phyloP scores from a whole-genome alignment of 2,113 vertebrate species.

The Neolamprologus hecqui region DNA sequence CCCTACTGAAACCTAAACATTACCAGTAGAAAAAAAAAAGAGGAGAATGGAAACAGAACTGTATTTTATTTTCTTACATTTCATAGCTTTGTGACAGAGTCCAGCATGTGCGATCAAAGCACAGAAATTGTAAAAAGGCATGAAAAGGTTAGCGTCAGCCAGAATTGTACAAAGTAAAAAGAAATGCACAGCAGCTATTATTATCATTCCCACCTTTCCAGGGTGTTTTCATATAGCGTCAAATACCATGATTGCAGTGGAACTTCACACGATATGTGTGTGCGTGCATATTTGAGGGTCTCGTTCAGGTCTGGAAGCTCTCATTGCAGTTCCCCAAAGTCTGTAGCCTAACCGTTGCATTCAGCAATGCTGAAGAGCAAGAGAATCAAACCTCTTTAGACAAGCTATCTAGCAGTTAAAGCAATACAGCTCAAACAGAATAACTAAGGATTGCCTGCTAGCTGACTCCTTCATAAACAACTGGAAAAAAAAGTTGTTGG shows the following conservation, averaged over 20 bases:
- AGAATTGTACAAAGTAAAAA: constrained; percentile 17
- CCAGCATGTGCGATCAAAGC: constrained; percentile 24
- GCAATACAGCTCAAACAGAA: not conserved
- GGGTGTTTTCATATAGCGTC: constrained; percentile 4
- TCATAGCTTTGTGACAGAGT: constrained; percentile 36
- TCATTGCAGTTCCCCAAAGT: constrained; percentile 1
- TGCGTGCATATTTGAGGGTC: constrained; percentile 6
- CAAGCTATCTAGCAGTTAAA: not conserved
- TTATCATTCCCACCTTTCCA: constrained; percentile 24
- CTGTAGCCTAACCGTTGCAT: not conserved
- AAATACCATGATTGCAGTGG: not conserved
- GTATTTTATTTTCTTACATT: constrained; percentile 7
- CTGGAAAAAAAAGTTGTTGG: rapidly evolving
- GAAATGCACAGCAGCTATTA: constrained; percentile 3
- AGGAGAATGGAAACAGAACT: constrained; percentile 33
- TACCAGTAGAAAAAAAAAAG: not conserved
- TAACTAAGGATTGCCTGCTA: not conserved
- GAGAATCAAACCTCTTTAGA: not conserved
- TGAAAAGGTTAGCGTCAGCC: constrained; percentile 4
- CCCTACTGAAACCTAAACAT: not conserved
- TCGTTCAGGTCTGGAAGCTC: not conserved
- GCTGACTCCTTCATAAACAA: not conserved
- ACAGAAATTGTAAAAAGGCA: constrained; percentile 18
- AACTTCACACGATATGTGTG: not conserved
- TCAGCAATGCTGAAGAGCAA: not conserved